phyloP scores from a whole-genome alignment of 2,888 invertebrate species.

The Ethmia dodecea region DNA sequence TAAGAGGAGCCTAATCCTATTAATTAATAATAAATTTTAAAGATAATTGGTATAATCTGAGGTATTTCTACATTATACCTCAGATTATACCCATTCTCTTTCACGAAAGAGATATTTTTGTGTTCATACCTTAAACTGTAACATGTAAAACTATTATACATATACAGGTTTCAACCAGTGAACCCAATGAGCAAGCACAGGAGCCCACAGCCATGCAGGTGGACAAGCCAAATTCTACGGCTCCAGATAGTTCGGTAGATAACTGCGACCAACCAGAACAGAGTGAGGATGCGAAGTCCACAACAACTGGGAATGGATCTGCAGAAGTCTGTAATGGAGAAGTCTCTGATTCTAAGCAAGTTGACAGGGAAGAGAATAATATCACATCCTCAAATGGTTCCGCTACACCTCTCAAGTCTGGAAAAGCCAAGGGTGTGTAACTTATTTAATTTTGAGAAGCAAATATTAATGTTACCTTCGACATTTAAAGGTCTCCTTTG shows the following conservation, averaged over 20 bases:
- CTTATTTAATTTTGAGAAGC: too few relatives aligned
- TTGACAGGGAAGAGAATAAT: slow-evolving; percentile 56
- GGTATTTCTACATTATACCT: too few relatives aligned
- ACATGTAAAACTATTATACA: too few relatives aligned
- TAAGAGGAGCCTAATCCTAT: too few relatives aligned
- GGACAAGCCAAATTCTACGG: slow-evolving; percentile 42
- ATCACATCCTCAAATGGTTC: slow-evolving; percentile 75
- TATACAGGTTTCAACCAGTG: slow-evolving; percentile 65
- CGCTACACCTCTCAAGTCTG: slow-evolving; percentile 46
- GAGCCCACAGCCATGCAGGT: slow-evolving; percentile 38
- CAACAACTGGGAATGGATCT: slow-evolving; percentile 33
- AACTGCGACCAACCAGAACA: slow-evolving; percentile 60
- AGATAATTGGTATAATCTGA: too few relatives aligned
- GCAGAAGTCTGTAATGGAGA: slow-evolving; percentile 60
- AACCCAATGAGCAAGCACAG: slow-evolving; percentile 37
- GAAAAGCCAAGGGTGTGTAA: slow-evolving; percentile 63
- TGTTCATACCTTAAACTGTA: too few relatives aligned
- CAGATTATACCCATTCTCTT: too few relatives aligned
- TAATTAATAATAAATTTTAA: too few relatives aligned
- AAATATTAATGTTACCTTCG: too few relatives aligned
- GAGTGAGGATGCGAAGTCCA: slow-evolving; percentile 45
- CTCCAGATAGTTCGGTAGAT: slow-evolving; percentile 68
- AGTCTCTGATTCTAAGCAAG: slow-evolving; percentile 61
- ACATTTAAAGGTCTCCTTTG: too few relatives aligned
- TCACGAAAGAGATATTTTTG: too few relatives aligned